Base-by-base conservation (phyloP, 1,140 invertebrate genomes). In the Drosophila auraria region DNA sequence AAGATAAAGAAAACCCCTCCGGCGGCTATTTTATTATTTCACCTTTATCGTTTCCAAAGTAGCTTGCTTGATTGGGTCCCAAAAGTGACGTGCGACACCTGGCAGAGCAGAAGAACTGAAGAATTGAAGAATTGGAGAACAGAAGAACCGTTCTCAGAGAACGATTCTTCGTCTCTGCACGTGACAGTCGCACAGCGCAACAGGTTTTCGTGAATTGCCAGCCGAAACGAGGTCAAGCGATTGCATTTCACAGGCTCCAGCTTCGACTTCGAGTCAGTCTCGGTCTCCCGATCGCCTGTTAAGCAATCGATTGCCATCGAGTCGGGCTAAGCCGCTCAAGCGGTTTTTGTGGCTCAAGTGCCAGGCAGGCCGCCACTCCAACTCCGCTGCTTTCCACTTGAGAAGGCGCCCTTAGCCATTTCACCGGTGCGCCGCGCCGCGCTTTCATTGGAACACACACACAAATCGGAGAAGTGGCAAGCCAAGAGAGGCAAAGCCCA, bases 131-230 rank as follows among this genome's bases (percentile, higher is more conserved):
- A 78, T 69, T 25, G 56, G 27, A 27, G 20, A 33, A 11, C 33
- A 40, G 45, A 50, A 51, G 54, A 75, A 78, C 73, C 64, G 78
- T 83, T 83, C 81, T 80, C 81, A 68, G 45, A 59, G 79, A 80
- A 59, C 58, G 44, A 66, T 68, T 58, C 57, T 58, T 25, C 9
- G 54, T 1, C 36, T 30, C 47, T 58, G 53, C 47, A 58, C 75
- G 45, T 54, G 65, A 70, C 71, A 66, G 58, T 33, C 51, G 42
- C 27, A 20, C 11, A 17, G 53, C 42, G 51, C 79, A 87, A 87
- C 83, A 87, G 83, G 83, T 87, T 87, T 49, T 72, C 51, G 70
- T 70, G 83, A 78, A 84, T 81, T 45, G 80, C 70, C 64, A 61
- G 33, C n/a, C 15, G 57, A 75, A 75, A 77, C 44, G 50, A 40